These are phyloP conservation scores for Fragum sueziense DNA, from an alignment of 2,888 invertebrate genomes.

Conservation along the genomic window DNA sequence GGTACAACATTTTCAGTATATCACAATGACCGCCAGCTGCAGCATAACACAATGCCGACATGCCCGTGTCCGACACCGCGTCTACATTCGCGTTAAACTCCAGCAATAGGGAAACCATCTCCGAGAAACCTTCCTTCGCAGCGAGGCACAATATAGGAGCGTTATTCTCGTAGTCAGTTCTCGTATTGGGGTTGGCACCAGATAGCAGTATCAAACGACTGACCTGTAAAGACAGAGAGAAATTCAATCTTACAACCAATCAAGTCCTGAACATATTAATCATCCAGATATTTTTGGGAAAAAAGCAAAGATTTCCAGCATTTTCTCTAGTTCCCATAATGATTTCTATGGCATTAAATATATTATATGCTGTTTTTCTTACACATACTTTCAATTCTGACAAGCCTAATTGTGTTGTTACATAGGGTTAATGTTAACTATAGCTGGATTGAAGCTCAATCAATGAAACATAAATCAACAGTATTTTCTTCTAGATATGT, in stretches of 20 bases:
- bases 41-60: conserved; percentile 93
- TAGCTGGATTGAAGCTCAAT: too few species aligned
- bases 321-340: background rate
- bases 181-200: conserved; percentile 93
- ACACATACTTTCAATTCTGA: background rate
- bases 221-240: conserved; percentile 85
- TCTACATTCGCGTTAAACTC: conserved; percentile 96
- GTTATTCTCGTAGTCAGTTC: conserved; percentile 86
- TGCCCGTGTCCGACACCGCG: conserved; percentile 92
- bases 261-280: too few species aligned
- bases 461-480: too few species aligned
- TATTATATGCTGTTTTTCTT: background rate
- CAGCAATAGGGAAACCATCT: conserved; percentile 94
- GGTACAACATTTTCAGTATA: conserved; percentile 85
- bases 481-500: too few species aligned
- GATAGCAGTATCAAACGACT: conserved; percentile 94
- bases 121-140: conserved; percentile 94
- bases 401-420: too few species aligned
- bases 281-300: background rate
- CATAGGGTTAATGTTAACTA: too few species aligned
- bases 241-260: too few species aligned
- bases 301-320: background rate
- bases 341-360: background rate
- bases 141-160: conserved; percentile 92
- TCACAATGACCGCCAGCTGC: conserved; percentile 95